Evolutionary conservation across 2,797 vertebrate genomes (phyloP), one percentile per base, ranked within the genome.

Genomic region (Sphenodon punctatus): DNA sequence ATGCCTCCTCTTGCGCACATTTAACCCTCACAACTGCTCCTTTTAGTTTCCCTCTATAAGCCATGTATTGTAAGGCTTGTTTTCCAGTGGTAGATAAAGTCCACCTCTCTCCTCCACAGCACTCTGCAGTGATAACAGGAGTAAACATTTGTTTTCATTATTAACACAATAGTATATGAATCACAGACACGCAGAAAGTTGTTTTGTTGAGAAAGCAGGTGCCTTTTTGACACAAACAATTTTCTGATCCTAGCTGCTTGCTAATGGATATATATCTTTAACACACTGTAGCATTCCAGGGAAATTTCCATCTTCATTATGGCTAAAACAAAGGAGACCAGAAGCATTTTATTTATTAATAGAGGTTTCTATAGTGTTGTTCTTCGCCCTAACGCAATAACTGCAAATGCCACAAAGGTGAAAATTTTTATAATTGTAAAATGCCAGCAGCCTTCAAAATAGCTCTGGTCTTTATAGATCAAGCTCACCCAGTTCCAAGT

Each of bases 391-490:
- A 89, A 87, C 85, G 80, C 68, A 84, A 73, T 59, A 51, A n/a
- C 2, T 68, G 11, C 78, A 88, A 88, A 86, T 89, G 89, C 86
- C 86, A 89, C 89, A 91, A 83, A 88, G 75, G 42, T 66, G 46
- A 86, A 86, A 86, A 71, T 77, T 66, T 88, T 89, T 86, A 75
- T 78, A 85, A 88, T 89, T 92, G 76, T 68, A 63, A 93, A 93
- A 92, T 88, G 80, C 82, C 89, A 94, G 70, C 55, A 51, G 93
- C 89, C 86, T 91, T 81, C 83, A 89, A 91, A 87, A 87, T 80
- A 86, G 92, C 53, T 42, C 85, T 82, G 82, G 61, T 82, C 86
- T 93, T 94, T n/a, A n/a, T n/a, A n/a, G n/a, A 85, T 92, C 93
- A 89, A 79, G 91, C 67, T 89, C 92, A 84, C 86, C 49, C 59